Evolutionary conservation across 2,113 vertebrate genomes (phyloP).

Genomic region (Xenopus borealis): DNA sequence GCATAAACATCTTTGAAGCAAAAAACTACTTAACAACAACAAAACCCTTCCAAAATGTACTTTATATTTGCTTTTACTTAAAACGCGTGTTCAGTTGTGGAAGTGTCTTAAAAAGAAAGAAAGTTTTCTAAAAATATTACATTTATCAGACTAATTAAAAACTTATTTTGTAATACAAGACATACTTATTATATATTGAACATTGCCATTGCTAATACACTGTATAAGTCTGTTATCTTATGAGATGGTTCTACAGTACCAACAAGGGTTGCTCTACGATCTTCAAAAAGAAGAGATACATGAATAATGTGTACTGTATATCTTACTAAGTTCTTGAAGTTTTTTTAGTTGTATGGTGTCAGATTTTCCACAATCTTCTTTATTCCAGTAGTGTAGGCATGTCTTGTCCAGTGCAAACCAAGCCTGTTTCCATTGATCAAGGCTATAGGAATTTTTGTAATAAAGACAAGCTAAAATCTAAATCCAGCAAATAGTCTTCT

Average conservation of each 20-base stretch:
- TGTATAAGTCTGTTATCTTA: no score
- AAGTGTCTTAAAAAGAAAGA: no score
- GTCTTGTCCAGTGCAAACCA: conserved; percentile 89
- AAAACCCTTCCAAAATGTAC: no score
- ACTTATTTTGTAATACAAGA: no score
- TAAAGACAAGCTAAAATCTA: conserved; percentile 77
- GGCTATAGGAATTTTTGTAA: conserved; percentile 89
- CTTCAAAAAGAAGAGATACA: neutral
- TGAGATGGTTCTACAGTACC: no score
- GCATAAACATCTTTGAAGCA: no score
- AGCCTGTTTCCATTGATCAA: conserved; percentile 86
- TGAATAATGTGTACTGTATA: rapidly evolving
- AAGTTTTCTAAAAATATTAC: neutral
- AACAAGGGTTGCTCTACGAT: neutral
- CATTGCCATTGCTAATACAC: no score
- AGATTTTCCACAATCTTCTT: conserved; percentile 62
- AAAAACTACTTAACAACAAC: no score
- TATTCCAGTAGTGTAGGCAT: conserved; percentile 75
- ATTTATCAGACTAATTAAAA: no score
- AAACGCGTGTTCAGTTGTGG: no score
- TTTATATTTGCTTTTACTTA: no score
- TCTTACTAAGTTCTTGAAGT: conserved; percentile 92
- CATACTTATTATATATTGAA: no score
- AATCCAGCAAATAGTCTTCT: conserved; percentile 72
- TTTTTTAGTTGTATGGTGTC: conserved; percentile 81